Percentiles rank a stretch among this genome's conserved stretches.
Conservation (phyloP, 1,140 invertebrate species). For the Theocolax elegans region DNA sequence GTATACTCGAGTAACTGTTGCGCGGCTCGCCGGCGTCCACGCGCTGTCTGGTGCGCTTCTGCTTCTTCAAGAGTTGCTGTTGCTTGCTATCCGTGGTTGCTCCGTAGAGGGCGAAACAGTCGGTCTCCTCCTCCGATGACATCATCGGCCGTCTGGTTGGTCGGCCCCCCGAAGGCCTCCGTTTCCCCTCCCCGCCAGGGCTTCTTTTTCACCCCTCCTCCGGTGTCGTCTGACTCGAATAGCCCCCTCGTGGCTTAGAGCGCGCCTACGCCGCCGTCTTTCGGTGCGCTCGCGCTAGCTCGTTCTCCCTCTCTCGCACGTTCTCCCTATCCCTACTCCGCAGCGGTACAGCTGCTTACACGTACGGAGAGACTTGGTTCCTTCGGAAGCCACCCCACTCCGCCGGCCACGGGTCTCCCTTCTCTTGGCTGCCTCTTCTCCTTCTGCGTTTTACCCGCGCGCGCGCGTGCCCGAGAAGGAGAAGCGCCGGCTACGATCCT, state of each 20-base stretch:
- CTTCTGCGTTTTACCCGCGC: constrained; percentile 44
- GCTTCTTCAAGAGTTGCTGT: constrained; percentile 86
- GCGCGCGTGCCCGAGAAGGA: constrained; percentile 1
- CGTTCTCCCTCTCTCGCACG: constrained; percentile 42
- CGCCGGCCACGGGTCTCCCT: constrained; percentile 21
- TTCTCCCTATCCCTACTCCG: constrained; percentile 20
- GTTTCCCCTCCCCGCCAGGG: constrained; percentile 67
- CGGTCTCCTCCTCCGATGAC: constrained; percentile 94
- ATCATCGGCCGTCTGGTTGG: constrained; percentile 81
- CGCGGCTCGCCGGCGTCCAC: constrained; percentile 93
- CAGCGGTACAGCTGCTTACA: constrained; percentile 16
- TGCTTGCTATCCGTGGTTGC: constrained; percentile 70
- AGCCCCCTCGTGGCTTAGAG: constrained; percentile 63
- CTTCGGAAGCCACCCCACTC: constrained; percentile 29
- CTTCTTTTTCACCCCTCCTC: constrained; percentile 66
- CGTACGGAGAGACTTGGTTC: constrained; percentile 4
- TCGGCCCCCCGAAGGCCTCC: constrained; percentile 68
- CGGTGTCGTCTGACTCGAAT: constrained; percentile 56
- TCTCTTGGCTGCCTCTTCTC: constrained; percentile 41
- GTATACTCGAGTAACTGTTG: constrained; percentile 90
- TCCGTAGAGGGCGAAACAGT: constrained; percentile 89
- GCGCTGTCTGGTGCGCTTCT: constrained; percentile 90
- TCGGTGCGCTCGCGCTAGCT: constrained; percentile 30
- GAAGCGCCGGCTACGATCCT: constrained; percentile 13
- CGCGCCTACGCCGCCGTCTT: constrained; percentile 49